Evolutionary conservation across 2,113 vertebrate species (phyloP), one percentile per base, ranked within the genome.

Genomic region (Poicephalus gulielmi): DNA sequence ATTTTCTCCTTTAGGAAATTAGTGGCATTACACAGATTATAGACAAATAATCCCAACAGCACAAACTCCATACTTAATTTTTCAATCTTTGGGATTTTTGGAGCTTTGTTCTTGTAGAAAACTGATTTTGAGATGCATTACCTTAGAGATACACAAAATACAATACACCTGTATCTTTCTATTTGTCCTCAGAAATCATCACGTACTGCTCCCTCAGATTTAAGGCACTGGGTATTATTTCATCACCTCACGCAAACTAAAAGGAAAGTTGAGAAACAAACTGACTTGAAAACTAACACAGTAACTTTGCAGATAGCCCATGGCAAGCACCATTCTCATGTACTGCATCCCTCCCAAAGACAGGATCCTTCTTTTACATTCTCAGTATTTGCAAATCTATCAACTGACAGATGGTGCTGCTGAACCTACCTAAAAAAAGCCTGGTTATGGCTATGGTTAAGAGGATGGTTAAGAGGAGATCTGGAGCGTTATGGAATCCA

Each of bases 361-460:
- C 7, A 59, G 6, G 3, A 57, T 13, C 35, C 23, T 31, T 46
- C 49, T 66, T 88, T 47, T 47, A 44, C 25, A 44, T 20, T 11
- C 41, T 52, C 44, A 44, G 16, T 2, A 35, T 23, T 75, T n/a
- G 19, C 81, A 75, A 86, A 59, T 5, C 18, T 4, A 19, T 35
- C 33, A 52, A 62, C 13, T 4, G 41, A 46, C 35, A 95, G 60
- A 73, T 9, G 27, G 20, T 46, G 66, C 23, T 62, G 37, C 41
- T 47, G 69, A 77, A 70, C 23, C 23, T 8, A 16, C 33, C 14
- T 10, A 13, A 24, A 35, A 37, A 20, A 50, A 59, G 15, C 30
- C 53, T 0, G 0, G 23, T 19, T 23, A 41, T 0, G 0, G 23
- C 17, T 23, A 41, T 5, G 47, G 46, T 5, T 28, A 69, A 66